Evolutionary conservation across 2,797 vertebrate species (phyloP).

Genomic region (Falco concolor): DNA sequence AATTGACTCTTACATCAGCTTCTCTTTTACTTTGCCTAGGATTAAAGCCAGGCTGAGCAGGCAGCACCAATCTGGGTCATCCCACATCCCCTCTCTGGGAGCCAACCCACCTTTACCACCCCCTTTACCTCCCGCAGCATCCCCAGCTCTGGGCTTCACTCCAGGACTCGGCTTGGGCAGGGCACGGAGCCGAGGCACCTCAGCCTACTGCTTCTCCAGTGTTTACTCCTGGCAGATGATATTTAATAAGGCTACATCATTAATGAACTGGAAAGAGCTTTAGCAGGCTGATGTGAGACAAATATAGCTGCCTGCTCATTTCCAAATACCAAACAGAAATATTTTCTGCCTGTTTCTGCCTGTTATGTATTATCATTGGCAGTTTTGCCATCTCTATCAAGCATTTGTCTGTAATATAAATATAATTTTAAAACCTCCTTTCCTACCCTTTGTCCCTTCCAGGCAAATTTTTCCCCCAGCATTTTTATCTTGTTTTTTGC

Average conservation of each 20-base stretch:
- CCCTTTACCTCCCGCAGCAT: background rate
- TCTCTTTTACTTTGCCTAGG: background rate
- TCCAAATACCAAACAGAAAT: slow-evolving; percentile 40
- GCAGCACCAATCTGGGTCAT: background rate
- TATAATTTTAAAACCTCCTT: background rate
- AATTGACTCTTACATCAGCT: slow-evolving; percentile 35
- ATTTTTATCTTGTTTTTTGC: background rate
- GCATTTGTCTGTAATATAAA: slow-evolving; percentile 9
- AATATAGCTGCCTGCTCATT: slow-evolving; percentile 50
- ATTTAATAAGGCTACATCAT: slow-evolving; percentile 39
- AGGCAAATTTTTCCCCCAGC: background rate
- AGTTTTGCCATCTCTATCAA: slow-evolving; percentile 18
- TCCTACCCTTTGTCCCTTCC: background rate
- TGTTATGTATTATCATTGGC: slow-evolving; percentile 26
- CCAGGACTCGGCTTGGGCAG: background rate
- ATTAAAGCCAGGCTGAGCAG: slow-evolving; percentile 14
- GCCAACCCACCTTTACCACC: background rate
- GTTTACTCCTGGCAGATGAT: slow-evolving; percentile 37
- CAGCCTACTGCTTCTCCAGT: background rate
- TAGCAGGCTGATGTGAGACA: slow-evolving; percentile 30
- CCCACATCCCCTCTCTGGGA: background rate
- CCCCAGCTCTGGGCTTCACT: background rate
- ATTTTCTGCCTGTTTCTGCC: slow-evolving; percentile 31
- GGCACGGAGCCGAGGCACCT: background rate
- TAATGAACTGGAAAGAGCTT: slow-evolving; percentile 34